These are phyloP conservation scores for Dicrostonyx torquatus DNA, from an alignment of 2,797 vertebrate genomes.

Conservation along the genomic window DNA sequence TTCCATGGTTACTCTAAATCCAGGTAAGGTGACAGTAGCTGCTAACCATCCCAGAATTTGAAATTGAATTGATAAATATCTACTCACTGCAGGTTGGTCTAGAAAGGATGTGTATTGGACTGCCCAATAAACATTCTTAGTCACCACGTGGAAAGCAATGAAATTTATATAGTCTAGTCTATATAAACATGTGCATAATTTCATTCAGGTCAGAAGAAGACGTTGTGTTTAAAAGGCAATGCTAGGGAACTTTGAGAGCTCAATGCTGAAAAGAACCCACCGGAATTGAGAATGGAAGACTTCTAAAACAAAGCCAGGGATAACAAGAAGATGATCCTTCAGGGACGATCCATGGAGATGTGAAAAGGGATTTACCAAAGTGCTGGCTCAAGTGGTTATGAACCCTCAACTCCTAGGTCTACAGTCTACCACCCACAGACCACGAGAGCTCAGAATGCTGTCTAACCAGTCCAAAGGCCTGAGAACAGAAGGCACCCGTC, in stretches of 20 bases:
- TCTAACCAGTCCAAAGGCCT: not conserved
- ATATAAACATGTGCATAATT: not conserved
- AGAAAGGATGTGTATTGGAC: not conserved
- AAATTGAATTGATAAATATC: not conserved
- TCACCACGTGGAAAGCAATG: not conserved
- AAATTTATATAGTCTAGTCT: not conserved
- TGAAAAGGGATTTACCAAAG: not conserved
- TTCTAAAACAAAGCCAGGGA: conserved; percentile 21
- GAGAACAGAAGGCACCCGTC: not conserved
- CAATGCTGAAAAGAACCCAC: not conserved
- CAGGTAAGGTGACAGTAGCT: not conserved
- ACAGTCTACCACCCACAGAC: not conserved
- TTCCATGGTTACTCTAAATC: not conserved
- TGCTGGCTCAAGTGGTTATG: not conserved
- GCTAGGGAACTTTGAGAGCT: not conserved
- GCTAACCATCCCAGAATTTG: not conserved
- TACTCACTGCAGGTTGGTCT: not conserved
- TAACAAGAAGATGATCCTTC: not conserved
- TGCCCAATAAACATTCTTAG: not conserved
- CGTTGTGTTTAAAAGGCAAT: not conserved
- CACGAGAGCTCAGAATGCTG: not conserved
- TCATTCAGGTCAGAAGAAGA: not conserved
- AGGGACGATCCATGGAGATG: not conserved
- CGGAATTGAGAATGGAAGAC: not conserved
- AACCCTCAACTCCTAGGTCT: not conserved